These are phyloP conservation scores for Mercenaria mercenaria DNA, from an alignment of 1,140 invertebrate genomes.

Conservation along the genomic window DNA sequence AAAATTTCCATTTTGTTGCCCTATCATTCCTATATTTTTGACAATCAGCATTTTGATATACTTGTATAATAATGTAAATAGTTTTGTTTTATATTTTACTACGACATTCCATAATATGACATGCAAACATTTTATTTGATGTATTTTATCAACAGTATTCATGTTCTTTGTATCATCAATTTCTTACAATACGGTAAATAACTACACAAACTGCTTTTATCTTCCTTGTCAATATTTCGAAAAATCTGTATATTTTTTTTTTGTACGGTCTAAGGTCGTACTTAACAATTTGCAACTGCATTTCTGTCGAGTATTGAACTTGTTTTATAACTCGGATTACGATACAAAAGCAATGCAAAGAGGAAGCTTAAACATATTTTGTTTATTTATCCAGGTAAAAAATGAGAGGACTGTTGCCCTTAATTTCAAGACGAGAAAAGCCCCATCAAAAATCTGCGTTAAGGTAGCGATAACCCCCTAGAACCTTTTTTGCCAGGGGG, in stretches of 20 bases:
- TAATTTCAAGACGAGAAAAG: not conserved
- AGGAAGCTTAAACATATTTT: no score
- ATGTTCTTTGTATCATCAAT: not conserved
- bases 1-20: not conserved
- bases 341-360: no score
- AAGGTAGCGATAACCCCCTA: slow-evolving; percentile 47
- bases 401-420: slow-evolving; percentile 24
- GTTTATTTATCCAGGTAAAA: slow-evolving; percentile 62
- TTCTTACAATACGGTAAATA: not conserved
- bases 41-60: slow-evolving; percentile 19
- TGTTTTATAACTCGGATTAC: no score
- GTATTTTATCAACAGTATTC: not conserved
- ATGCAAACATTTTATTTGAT: not conserved
- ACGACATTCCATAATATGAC: not conserved
- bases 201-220: slow-evolving; percentile 8
- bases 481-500: not conserved
- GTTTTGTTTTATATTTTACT: slow-evolving; percentile 1
- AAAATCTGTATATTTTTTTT: no score
- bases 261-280: not conserved
- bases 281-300: not conserved
- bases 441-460: slow-evolving; percentile 26
- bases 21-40: not conserved
- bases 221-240: not conserved
- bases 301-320: no score
- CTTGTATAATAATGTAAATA: slow-evolving; percentile 5